Evolutionary conservation across 92 coral and sea anemone genomes (phyloP).

Genomic region (Palythoa grandis): DNA sequence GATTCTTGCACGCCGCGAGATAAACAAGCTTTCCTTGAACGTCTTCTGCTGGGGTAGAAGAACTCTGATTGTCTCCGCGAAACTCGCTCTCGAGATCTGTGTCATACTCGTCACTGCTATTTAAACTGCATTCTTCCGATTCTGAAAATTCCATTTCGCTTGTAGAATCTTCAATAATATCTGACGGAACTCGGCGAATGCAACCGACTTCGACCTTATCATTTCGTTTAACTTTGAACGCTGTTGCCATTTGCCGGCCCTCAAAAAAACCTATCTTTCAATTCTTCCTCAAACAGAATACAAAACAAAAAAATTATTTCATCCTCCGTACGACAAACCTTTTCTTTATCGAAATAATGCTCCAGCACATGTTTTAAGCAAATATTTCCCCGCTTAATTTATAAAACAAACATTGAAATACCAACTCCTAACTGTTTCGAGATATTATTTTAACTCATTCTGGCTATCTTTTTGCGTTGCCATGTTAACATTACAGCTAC

Average conservation of each 20-base stretch:
- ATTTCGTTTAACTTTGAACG: slow-evolving; percentile 17
- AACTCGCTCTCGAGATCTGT: slow-evolving; percentile 83
- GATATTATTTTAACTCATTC: not conserved
- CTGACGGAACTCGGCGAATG: slow-evolving; percentile 71
- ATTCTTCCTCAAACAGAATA: not conserved
- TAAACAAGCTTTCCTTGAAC: slow-evolving; percentile 69
- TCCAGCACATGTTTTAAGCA: not conserved
- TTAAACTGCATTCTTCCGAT: slow-evolving; percentile 41
- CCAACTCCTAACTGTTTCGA: not conserved
- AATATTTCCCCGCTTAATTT: slow-evolving; percentile 10
- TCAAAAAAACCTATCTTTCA: not conserved
- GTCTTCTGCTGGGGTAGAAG: slow-evolving; percentile 47
- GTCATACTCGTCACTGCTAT: slow-evolving; percentile 89
- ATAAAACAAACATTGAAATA: not conserved
- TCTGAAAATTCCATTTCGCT: slow-evolving; percentile 29
- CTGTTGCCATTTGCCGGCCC: slow-evolving; percentile 19
- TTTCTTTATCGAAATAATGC: not conserved
- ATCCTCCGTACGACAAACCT: not conserved
- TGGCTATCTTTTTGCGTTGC: slow-evolving; percentile 5
- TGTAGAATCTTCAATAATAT: slow-evolving; percentile 29
- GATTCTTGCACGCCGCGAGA: slow-evolving; percentile 78
- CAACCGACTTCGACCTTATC: slow-evolving; percentile 68
- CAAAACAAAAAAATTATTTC: not conserved
- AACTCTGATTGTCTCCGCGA: not conserved
- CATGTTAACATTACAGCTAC: slow-evolving; percentile 27